These are phyloP conservation scores for Tachypleus tridentatus DNA, from an alignment of 1,140 invertebrate species.

Conservation along the genomic window DNA sequence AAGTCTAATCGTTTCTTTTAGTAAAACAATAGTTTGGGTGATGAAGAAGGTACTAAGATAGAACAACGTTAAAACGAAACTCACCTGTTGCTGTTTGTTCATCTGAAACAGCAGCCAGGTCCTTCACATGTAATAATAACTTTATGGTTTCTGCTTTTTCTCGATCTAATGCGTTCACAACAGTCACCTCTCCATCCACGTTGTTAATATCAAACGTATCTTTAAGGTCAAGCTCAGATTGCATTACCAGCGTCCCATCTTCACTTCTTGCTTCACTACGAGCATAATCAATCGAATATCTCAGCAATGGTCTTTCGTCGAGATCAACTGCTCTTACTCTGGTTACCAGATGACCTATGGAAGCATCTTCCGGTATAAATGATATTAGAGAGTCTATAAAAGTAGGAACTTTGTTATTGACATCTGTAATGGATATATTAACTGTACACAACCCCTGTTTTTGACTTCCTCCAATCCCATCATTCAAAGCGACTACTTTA, in stretches of 20 bases:
- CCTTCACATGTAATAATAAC: conserved; percentile 63
- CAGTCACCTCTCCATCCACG: conserved; percentile 55
- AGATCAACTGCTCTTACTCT: conserved; percentile 57
- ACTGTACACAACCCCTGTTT: conserved; percentile 45
- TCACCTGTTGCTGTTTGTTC: conserved; percentile 56
- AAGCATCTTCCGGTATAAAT: conserved; percentile 62
- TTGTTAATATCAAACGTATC: conserved; percentile 58
- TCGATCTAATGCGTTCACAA: conserved; percentile 55
- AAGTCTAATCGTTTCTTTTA: no score
- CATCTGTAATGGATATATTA: conserved; percentile 73
- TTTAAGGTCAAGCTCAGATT: conserved; percentile 33
- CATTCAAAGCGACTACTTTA: conserved; percentile 60
- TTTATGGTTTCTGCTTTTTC: conserved; percentile 69
- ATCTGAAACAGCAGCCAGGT: conserved; percentile 61
- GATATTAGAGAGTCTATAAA: conserved; percentile 44
- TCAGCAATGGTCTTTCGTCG: conserved; percentile 58
- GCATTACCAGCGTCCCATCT: conserved; percentile 39
- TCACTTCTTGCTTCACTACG: conserved; percentile 54
- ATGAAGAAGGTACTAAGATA: no score
- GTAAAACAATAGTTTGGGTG: no score
- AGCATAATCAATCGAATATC: conserved; percentile 46
- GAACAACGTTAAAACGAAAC: background rate
- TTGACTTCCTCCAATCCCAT: conserved; percentile 66
- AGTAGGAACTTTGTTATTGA: conserved; percentile 77
- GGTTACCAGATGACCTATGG: conserved; percentile 38